Conservation (phyloP, 2,113 vertebrate genomes). For the Acanthochromis polyacanthus region DNA sequence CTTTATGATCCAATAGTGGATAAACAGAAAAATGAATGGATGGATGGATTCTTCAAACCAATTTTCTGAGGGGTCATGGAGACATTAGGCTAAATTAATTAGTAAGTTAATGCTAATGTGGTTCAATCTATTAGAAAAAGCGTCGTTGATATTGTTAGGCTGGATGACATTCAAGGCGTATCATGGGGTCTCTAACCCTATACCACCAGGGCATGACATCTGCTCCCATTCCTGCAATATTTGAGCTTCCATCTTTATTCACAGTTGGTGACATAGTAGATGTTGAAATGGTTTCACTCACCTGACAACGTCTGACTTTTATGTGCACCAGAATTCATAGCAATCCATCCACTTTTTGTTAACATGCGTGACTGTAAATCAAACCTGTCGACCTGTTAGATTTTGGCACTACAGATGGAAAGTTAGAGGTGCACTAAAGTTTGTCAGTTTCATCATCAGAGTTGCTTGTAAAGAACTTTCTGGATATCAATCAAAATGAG, state of each 20-base stretch:
- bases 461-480: neutral
- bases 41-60: no score
- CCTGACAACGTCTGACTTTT: neutral
- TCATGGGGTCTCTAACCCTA: no score
- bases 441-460: conserved; percentile 12
- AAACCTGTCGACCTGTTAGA: neutral
- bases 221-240: neutral
- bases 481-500: conserved; percentile 20
- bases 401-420: neutral
- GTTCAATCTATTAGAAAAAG: no score
- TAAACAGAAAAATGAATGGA: no score
- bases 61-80: no score
- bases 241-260: neutral
- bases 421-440: conserved; percentile 12
- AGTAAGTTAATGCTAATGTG: no score
- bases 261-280: neutral
- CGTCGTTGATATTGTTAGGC: no score
- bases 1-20: no score
- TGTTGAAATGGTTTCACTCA: neutral
- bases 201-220: neutral
- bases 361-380: neutral
- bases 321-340: neutral
- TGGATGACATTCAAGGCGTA: no score
- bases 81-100: no score
- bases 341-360: neutral